Conservation (phyloP, 2,888 invertebrate genomes). For the Exocentrus adspersus region DNA sequence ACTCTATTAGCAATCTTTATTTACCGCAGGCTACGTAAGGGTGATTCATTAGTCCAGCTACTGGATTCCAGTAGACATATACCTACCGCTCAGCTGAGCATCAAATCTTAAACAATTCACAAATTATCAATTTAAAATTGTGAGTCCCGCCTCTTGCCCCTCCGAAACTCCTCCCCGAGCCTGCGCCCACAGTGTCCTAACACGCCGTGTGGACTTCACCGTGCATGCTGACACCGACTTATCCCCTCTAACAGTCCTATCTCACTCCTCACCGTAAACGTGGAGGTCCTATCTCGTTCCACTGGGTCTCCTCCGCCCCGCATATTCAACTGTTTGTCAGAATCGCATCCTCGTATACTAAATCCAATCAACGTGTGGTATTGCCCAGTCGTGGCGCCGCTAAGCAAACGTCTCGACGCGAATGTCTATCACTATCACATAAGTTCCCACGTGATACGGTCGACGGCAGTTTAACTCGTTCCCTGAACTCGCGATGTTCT, state of each 20-base stretch:
- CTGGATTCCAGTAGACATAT: conserved; percentile 54
- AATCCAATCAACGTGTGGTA: conserved; percentile 70
- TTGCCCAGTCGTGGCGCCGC: conserved; percentile 64
- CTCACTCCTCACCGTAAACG: conserved; percentile 46
- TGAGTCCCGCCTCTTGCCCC: conserved; percentile 59
- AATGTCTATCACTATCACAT: conserved; percentile 62
- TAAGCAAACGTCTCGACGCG: conserved; percentile 61
- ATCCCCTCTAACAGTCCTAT: conserved; percentile 52
- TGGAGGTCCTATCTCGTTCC: conserved; percentile 36
- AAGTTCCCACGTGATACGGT: conserved; percentile 63
- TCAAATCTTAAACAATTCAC: conserved; percentile 65
- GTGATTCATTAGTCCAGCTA: conserved; percentile 56
- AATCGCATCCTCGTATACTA: conserved; percentile 61
- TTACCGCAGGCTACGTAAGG: conserved; percentile 25
- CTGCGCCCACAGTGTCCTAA: conserved; percentile 55
- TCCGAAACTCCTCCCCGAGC: conserved; percentile 61
- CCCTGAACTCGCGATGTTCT: conserved; percentile 40
- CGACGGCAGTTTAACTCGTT: conserved; percentile 47
- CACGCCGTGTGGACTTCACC: conserved; percentile 51
- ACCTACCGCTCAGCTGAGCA: conserved; percentile 59
- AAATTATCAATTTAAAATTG: conserved; percentile 63
- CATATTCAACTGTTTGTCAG: conserved; percentile 52
- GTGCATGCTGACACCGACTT: conserved; percentile 52
- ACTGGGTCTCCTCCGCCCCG: conserved; percentile 45
- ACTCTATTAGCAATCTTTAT: conserved; percentile 28